Conservation (phyloP, 2,113 vertebrate genomes). For the Lophius piscatorius region DNA sequence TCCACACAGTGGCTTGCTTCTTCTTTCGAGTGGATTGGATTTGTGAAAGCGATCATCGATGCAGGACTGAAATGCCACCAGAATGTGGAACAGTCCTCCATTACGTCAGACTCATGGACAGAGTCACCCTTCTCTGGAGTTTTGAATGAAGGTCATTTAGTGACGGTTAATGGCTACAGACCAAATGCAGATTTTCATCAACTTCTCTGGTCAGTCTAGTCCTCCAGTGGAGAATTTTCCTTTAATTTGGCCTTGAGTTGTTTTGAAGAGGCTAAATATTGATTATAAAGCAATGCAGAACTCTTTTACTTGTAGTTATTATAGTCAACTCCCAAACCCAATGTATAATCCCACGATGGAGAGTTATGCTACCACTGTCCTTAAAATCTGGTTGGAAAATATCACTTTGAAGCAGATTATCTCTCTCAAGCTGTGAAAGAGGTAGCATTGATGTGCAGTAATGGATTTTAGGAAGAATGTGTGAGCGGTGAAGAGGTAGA, state of each 20-base stretch:
- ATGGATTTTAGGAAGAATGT: constrained; percentile 61
- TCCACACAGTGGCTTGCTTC: constrained; percentile 38
- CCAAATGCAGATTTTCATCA: constrained; percentile 71
- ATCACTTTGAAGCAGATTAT: constrained; percentile 56
- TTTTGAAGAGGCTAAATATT: constrained; percentile 68
- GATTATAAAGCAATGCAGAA: constrained; percentile 62
- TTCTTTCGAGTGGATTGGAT: constrained; percentile 48
- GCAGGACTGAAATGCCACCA: constrained; percentile 50
- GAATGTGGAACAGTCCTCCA: constrained; percentile 56
- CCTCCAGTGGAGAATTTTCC: constrained; percentile 54
- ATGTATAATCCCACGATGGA: constrained; percentile 37
- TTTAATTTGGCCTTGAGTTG: constrained; percentile 60
- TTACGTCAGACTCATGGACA: constrained; percentile 41
- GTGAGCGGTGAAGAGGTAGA: constrained; percentile 55
- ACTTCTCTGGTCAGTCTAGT: constrained; percentile 60
- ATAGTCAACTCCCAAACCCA: constrained; percentile 50
- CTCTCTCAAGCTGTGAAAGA: constrained; percentile 48
- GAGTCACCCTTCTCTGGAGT: constrained; percentile 57
- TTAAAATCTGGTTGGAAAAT: constrained; percentile 56
- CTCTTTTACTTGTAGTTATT: constrained; percentile 55
- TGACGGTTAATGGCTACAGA: constrained; percentile 47
- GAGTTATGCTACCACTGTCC: constrained; percentile 27
- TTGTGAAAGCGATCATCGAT: constrained; percentile 61
- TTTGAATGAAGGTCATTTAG: constrained; percentile 64
- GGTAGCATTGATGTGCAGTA: constrained; percentile 59